Conservation (phyloP, 2,888 invertebrate species). For the Anarsia innoxiella region DNA sequence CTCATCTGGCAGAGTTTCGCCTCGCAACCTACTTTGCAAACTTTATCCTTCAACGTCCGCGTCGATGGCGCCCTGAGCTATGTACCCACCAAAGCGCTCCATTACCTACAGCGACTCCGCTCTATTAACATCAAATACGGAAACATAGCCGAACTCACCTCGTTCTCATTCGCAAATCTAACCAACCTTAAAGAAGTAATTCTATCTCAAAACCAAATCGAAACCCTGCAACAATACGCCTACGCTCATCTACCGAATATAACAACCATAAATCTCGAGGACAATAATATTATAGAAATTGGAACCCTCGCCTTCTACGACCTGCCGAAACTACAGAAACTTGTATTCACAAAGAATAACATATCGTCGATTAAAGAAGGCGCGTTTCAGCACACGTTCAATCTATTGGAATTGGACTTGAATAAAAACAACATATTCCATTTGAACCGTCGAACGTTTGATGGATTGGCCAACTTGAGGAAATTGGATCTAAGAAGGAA, state of each 20-base stretch:
- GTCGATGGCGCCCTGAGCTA: conserved; percentile 81
- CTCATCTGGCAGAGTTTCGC: conserved; percentile 84
- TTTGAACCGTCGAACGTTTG: conserved; percentile 84
- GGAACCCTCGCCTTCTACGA: conserved; percentile 83
- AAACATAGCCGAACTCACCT: conserved; percentile 79
- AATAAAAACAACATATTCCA: conserved; percentile 84
- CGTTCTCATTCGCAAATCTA: conserved; percentile 84
- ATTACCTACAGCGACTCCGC: conserved; percentile 78
- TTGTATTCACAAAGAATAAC: conserved; percentile 90
- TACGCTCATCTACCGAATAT: conserved; percentile 84
- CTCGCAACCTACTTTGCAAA: conserved; percentile 81
- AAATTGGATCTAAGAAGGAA: conserved; percentile 84
- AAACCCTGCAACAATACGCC: conserved; percentile 78
- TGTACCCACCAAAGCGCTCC: conserved; percentile 81
- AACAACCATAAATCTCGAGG: conserved; percentile 81
- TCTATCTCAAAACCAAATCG: conserved; percentile 82
- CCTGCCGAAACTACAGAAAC: conserved; percentile 81
- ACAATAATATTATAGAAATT: conserved; percentile 85
- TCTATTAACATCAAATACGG: conserved; percentile 83
- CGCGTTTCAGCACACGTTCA: conserved; percentile 83
- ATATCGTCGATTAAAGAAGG: conserved; percentile 89
- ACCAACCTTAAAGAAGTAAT: conserved; percentile 79
- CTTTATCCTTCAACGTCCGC: conserved; percentile 82
- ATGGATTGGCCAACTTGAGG: conserved; percentile 82
- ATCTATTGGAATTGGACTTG: conserved; percentile 86